Evolutionary conservation across 1,140 invertebrate genomes (phyloP), one percentile per base, ranked within the genome.

Genomic region (Ganaspis sp.): DNA sequence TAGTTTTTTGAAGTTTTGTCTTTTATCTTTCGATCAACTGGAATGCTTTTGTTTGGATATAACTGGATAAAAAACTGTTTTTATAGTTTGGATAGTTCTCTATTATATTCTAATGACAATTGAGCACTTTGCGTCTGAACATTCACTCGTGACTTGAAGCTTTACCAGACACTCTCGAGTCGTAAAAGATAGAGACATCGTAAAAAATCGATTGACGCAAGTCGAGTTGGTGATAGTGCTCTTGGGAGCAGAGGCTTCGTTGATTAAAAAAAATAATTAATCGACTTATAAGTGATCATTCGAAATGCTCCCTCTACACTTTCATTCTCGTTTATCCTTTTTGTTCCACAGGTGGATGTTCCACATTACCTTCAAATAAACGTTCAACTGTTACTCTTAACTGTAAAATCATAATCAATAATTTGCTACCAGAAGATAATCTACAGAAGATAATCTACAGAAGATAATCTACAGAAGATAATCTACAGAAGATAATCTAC

Each of bases 131-230:
- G n/a, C 26, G 58, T n/a, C 15, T 64, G 12, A 64, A 64, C 58
- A 29, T 64, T 64, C 26, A 1, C 15, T 64, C 23, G 21, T 64
- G 23, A 64, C 21, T 64, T n/a, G 58, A 11, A 64, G 23, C 58
- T 64, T 9, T 64, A 64, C 58, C 58, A 64, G 58, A 64, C 23
- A 15, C 26, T 64, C 23, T 34, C 58, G 58, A 64, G 58, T 64
- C 45, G 45, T 49, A 21, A 9, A 29, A 26, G 58, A 64, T 64
- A 64, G 58, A 64, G 23, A 64, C 58, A 64, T 64, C 58, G 58
- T 64, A 12, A 86, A 88, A 90, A 89, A 86, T 87, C 82, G 80
- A 88, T 87, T 90, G 88, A 90, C 87, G 88, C 78, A 90, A 85
- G 81, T 83, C 70, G 73, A 80, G 85, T 85, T 80, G 42, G 54